phyloP scores from a whole-genome alignment of 1,140 invertebrate species.

The Rhopalosiphum padi region DNA sequence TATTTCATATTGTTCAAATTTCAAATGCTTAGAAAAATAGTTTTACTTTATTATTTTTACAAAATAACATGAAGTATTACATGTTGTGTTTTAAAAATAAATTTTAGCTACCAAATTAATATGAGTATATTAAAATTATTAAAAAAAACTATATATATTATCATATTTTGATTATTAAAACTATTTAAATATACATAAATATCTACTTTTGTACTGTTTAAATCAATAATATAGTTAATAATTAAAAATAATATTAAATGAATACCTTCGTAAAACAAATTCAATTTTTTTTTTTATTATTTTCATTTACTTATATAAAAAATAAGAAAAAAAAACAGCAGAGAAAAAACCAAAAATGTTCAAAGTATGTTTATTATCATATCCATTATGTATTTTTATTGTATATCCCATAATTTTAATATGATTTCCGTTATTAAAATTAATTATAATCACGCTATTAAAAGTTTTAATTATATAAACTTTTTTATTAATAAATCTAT shows the following conservation, averaged over 20 bases:
- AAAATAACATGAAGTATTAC: no score
- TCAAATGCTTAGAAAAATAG: no score
- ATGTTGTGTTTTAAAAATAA: no score
- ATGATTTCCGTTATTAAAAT: background rate
- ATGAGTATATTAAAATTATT: no score
- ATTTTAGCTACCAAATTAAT: no score
- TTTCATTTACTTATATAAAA: background rate
- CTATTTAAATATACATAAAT: no score
- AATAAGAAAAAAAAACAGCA: background rate
- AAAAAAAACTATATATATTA: no score
- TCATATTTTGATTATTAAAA: no score
- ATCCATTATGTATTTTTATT: background rate
- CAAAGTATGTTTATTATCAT: background rate
- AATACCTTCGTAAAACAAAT: background rate
- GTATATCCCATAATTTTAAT: background rate
- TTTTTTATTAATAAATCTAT: background rate
- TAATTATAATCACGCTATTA: conserved; percentile 10
- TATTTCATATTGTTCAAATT: no score
- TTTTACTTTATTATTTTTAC: no score
- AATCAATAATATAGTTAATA: background rate
- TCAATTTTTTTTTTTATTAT: background rate
- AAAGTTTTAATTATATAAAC: conserved; percentile 9
- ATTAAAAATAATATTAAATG: background rate
- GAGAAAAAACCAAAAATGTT: background rate
- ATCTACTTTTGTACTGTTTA: no score